phyloP scores from a whole-genome alignment of 2,888 invertebrate genomes.

The Ophion obscuratus region DNA sequence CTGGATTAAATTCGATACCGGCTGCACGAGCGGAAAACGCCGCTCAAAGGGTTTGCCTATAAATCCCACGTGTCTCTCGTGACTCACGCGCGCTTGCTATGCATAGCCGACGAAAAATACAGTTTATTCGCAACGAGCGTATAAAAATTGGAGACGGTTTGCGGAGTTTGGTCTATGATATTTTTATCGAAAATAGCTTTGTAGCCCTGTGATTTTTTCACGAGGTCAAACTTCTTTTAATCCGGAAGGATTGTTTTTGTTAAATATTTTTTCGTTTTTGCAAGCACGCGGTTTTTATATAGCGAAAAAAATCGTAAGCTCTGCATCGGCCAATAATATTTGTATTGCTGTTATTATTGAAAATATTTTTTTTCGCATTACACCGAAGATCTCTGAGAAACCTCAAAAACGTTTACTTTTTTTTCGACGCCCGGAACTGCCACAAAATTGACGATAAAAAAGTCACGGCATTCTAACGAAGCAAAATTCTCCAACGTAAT shows the following conservation, averaged over 20 bases:
- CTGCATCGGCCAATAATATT: neutral
- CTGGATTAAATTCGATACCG: neutral
- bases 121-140: constrained; percentile 18
- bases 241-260: neutral
- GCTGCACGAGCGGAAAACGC: neutral
- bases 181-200: neutral
- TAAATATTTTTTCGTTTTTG: neutral
- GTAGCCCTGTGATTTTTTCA: neutral
- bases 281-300: neutral
- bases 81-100: constrained; percentile 33
- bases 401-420: too few relatives aligned
- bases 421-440: too few relatives aligned
- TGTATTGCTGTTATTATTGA: neutral
- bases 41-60: constrained; percentile 19
- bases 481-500: too few relatives aligned
- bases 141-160: neutral
- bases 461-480: too few relatives aligned
- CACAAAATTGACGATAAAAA: too few relatives aligned
- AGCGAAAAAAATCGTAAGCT: neutral
- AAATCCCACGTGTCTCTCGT: constrained; percentile 32
- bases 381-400: too few relatives aligned
- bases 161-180: neutral
- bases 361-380: neutral
- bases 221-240: neutral
- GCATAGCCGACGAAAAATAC: constrained; percentile 24